Evolutionary conservation across 2,888 invertebrate species (phyloP).

Genomic region (Belgica antarctica): DNA sequence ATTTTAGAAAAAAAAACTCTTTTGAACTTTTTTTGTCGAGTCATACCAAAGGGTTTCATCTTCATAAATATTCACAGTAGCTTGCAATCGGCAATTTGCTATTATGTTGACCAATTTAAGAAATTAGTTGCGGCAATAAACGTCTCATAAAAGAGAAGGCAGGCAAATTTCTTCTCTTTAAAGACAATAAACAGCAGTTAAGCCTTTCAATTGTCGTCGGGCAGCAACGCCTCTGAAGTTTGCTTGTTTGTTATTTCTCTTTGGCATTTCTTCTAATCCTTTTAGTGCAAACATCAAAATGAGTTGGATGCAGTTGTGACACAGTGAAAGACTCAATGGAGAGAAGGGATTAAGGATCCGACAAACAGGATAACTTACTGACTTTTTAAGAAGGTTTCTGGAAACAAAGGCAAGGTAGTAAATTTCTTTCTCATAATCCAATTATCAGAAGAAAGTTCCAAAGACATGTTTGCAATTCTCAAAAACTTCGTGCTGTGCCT

Average conservation of each 20-base stretch:
- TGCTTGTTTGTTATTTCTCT: neutral
- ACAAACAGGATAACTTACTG: conserved; percentile 33
- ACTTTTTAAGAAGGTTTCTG: conserved; percentile 35
- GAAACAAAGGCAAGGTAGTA: neutral
- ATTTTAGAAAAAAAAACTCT: conserved; percentile 28
- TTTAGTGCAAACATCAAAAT: conserved; percentile 32
- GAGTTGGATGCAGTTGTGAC: neutral
- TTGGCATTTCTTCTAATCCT: conserved; percentile 26
- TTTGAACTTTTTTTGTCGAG: neutral
- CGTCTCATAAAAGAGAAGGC: neutral
- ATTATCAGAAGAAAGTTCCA: neutral
- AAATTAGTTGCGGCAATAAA: conserved; percentile 40
- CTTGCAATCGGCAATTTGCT: conserved; percentile 19
- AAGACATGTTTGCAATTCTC: neutral
- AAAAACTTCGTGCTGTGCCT: neutral
- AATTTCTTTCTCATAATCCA: neutral
- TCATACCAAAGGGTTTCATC: neutral
- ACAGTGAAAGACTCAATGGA: neutral
- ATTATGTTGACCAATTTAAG: conserved; percentile 28
- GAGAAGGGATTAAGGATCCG: conserved; percentile 29
- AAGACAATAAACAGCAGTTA: conserved; percentile 27
- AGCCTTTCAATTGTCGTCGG: conserved; percentile 31
- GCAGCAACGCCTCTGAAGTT: conserved; percentile 30
- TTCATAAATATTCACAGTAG: conserved; percentile 8
- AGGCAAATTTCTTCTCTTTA: neutral